Evolutionary conservation across 2,888 invertebrate genomes (phyloP).

Genomic region (Cerastoderma edule): DNA sequence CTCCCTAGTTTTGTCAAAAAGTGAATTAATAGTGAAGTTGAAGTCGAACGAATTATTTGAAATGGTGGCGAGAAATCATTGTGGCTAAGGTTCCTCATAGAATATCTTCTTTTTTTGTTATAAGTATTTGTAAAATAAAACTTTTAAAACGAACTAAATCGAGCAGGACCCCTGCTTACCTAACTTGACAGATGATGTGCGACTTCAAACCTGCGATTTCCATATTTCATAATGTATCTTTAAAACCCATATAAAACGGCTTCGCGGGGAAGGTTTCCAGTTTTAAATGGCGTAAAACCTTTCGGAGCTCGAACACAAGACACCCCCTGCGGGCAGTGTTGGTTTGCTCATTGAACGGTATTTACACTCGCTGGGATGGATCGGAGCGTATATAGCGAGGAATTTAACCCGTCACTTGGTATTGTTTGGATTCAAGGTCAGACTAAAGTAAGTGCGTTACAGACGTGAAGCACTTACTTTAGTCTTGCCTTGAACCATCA

Average conservation of each 20-base stretch:
- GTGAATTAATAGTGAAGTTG: background rate
- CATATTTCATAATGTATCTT: constrained; percentile 4
- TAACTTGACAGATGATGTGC: background rate
- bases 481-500: too few relatives aligned
- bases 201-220: background rate
- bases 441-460: too few relatives aligned
- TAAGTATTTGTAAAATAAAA: background rate
- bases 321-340: background rate
- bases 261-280: background rate
- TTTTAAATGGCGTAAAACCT: constrained; percentile 19
- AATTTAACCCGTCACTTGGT: too few relatives aligned
- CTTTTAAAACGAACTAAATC: background rate
- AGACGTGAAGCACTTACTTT: too few relatives aligned
- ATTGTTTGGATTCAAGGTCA: too few relatives aligned
- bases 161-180: too few relatives aligned
- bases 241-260: background rate
- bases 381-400: too few relatives aligned
- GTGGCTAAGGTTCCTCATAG: too few relatives aligned
- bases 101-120: background rate
- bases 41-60: too few relatives aligned
- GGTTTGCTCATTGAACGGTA: background rate
- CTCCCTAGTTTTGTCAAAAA: too few relatives aligned
- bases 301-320: background rate
- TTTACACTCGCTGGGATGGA: too few relatives aligned
- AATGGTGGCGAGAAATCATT: too few relatives aligned